These are phyloP conservation scores for Vombatus ursinus DNA, from an alignment of 2,113 vertebrate genomes.

Conservation along the genomic window DNA sequence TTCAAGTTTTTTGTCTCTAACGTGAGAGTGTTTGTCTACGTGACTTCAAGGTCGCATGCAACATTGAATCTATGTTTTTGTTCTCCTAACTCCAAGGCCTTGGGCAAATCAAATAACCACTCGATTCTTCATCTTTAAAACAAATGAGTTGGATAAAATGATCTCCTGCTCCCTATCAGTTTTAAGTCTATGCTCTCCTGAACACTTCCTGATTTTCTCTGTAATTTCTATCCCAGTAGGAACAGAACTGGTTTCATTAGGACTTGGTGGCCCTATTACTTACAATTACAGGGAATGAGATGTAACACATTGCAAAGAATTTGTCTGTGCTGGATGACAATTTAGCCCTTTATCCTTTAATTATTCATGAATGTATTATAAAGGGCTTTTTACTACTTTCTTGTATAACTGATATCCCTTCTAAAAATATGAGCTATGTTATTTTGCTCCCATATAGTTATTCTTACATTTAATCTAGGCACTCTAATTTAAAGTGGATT, in stretches of 20 bases:
- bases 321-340: neutral
- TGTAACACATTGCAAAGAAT: neutral
- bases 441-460: neutral
- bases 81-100: neutral
- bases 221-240: neutral
- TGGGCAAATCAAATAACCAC: neutral
- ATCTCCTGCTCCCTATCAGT: neutral
- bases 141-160: neutral
- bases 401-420: neutral
- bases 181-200: neutral
- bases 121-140: neutral
- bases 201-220: neutral
- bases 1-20: neutral
- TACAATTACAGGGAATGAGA: neutral
- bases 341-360: accelerated
- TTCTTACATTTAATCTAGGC: neutral
- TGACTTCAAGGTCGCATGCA: neutral
- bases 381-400: neutral
- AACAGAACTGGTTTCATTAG: neutral
- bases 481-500: neutral
- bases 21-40: neutral
- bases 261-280: neutral
- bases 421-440: neutral
- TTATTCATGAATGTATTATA: neutral
- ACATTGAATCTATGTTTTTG: neutral